These are phyloP conservation scores for Lasius fuliginosus DNA, from an alignment of 2,888 invertebrate species.

Conservation along the genomic window DNA sequence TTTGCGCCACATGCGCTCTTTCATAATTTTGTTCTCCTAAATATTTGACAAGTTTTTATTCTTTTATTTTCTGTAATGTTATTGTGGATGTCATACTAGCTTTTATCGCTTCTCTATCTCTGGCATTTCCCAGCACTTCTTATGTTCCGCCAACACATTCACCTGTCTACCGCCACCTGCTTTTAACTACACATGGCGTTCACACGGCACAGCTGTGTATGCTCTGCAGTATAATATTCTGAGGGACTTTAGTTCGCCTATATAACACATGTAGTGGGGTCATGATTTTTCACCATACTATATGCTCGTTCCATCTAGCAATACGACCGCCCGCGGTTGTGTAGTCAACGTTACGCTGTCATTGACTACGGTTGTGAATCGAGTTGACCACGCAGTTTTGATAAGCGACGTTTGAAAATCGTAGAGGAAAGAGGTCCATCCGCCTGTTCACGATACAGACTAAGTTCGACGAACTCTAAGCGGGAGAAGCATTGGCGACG, in stretches of 20 bases:
- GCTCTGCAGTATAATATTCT: constrained; percentile 60
- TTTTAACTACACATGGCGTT: constrained; percentile 67
- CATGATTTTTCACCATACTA: constrained; percentile 14
- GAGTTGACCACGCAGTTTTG: constrained; percentile 48
- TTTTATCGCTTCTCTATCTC: constrained; percentile 78
- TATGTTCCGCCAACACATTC: constrained; percentile 82
- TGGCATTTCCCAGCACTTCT: constrained; percentile 84
- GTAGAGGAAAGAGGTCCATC: background rate
- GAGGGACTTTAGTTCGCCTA: constrained; percentile 66
- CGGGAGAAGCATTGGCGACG: background rate
- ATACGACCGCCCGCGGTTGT: constrained; percentile 55
- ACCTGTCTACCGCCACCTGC: constrained; percentile 82
- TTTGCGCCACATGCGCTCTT: background rate
- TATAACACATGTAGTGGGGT: constrained; percentile 28
- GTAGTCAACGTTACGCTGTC: constrained; percentile 77
- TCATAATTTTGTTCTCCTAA: background rate
- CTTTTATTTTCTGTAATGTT: constrained; percentile 55
- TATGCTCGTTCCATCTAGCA: constrained; percentile 59
- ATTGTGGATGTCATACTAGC: constrained; percentile 38
- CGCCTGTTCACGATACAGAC: background rate
- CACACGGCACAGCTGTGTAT: constrained; percentile 32
- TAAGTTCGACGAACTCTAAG: constrained; percentile 40
- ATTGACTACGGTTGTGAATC: constrained; percentile 64
- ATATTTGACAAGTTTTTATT: constrained; percentile 53
- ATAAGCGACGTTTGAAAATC: constrained; percentile 53